Evolutionary conservation across 2,797 vertebrate genomes (phyloP).

Genomic region (Tadarida brasiliensis): DNA sequence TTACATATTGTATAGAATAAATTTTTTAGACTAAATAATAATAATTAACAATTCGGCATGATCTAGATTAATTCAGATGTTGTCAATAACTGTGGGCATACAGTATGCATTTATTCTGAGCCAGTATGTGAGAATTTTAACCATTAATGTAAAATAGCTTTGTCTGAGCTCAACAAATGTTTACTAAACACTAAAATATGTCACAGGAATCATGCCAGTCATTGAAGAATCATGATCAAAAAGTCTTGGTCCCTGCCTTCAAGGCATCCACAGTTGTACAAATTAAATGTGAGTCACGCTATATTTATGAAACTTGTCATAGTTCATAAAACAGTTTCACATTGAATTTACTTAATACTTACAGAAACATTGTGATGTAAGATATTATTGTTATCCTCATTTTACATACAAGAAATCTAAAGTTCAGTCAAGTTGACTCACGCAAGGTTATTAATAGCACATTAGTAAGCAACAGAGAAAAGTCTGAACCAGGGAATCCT

Average conservation of each 20-base stretch:
- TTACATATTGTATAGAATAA: background rate
- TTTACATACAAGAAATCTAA: conserved; percentile 7
- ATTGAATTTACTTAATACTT: conserved; percentile 40
- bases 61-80: background rate
- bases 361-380: conserved; percentile 31
- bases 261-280: background rate
- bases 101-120: background rate
- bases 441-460: background rate
- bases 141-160: background rate
- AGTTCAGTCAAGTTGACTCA: background rate
- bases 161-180: background rate
- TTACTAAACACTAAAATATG: conserved; percentile 39
- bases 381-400: background rate
- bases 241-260: background rate
- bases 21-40: conserved; percentile 16
- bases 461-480: background rate
- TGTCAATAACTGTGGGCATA: background rate
- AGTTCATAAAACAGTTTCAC: conserved; percentile 11
- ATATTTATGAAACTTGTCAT: background rate
- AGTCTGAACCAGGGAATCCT: background rate
- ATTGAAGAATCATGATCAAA: background rate
- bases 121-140: background rate
- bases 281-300: conserved; percentile 10
- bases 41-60: background rate
- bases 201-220: background rate